phyloP scores from a whole-genome alignment of 2,888 invertebrate genomes.

The Nemotelus nigrinus region DNA sequence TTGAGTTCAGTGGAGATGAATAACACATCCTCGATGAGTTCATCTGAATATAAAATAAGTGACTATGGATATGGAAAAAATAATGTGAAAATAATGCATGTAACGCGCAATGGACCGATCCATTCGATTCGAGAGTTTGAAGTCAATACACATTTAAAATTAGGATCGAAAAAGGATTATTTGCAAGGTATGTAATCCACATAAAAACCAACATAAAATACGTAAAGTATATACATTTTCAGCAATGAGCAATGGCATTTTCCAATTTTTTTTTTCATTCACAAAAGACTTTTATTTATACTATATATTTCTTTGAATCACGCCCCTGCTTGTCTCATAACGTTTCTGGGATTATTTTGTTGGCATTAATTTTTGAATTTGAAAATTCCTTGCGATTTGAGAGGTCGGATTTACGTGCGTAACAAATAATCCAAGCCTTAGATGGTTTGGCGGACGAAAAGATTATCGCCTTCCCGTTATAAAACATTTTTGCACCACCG shows the following conservation, averaged over 20 bases:
- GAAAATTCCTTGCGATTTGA: no score
- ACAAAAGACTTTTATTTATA: no score
- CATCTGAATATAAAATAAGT: conserved; percentile 40
- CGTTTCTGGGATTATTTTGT: no score
- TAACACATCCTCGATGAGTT: neutral
- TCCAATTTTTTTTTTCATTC: neutral
- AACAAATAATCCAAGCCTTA: no score
- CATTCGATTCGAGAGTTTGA: conserved; percentile 81
- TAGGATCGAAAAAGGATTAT: conserved; percentile 77
- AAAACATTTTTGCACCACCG: no score
- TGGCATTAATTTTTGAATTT: no score
- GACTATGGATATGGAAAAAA: conserved; percentile 70
- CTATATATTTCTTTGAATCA: no score
- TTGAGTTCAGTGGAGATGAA: neutral
- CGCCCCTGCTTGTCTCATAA: no score
- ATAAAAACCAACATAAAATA: conserved; percentile 10
- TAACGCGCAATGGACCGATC: conserved; percentile 72
- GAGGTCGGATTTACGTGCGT: no score
- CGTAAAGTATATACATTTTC: neutral
- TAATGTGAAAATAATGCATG: conserved; percentile 77
- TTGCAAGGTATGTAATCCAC: conserved; percentile 64
- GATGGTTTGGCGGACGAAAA: no score
- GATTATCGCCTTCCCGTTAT: no score
- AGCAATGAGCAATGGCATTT: neutral
- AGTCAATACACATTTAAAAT: conserved; percentile 76